phyloP scores from a whole-genome alignment of 2,797 vertebrate genomes.

The Schizothorax lantsangensis region DNA sequence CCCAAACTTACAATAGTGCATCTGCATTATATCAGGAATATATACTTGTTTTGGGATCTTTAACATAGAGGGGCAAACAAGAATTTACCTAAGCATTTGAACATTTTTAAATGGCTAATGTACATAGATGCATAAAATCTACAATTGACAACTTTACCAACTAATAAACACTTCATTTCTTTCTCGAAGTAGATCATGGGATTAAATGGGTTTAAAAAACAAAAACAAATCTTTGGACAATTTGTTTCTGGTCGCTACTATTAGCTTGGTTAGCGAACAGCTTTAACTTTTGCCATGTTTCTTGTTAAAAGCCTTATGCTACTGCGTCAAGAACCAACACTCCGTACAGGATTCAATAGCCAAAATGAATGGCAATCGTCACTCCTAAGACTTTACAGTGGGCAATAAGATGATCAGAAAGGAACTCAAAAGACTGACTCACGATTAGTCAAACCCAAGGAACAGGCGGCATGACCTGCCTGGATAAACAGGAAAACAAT shows the following conservation, averaged over 20 bases:
- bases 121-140: background rate
- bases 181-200: background rate
- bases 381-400: background rate
- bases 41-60: background rate
- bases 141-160: background rate
- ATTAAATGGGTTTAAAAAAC: background rate
- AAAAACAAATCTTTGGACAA: background rate
- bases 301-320: background rate
- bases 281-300: background rate
- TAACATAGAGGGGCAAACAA: background rate
- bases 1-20: background rate
- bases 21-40: background rate
- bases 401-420: background rate
- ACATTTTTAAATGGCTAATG: background rate
- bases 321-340: background rate
- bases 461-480: background rate
- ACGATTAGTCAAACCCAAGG: background rate
- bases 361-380: background rate
- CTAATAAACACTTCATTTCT: background rate
- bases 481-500: constrained; percentile 12
- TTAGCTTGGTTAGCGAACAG: background rate
- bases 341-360: background rate
- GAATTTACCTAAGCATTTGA: background rate
- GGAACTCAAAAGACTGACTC: background rate
- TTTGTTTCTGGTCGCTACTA: background rate